A percentile compares a stretch with the other conserved stretches of the same genome.
Conservation (phyloP, 1,140 invertebrate species). For the Andricus grossulariae region DNA sequence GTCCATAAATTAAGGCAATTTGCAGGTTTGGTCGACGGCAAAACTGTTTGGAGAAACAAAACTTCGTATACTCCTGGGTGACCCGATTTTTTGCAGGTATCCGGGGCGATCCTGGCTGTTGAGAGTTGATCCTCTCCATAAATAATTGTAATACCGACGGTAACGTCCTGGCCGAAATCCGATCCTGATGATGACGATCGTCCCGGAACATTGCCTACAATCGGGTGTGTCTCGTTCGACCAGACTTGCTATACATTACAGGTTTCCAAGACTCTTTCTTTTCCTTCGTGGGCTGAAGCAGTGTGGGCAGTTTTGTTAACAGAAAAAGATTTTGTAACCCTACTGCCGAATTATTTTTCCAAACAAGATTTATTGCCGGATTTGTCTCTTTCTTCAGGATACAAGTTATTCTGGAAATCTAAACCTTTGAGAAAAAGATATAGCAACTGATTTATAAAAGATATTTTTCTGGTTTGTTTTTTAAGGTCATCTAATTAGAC, state of each 20-base stretch:
- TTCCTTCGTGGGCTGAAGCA: neutral
- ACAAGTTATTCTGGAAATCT: too few relatives aligned
- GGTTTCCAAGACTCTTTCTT: too few relatives aligned
- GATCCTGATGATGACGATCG: constrained; percentile 36
- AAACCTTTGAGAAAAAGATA: neutral
- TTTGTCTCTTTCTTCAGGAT: too few relatives aligned
- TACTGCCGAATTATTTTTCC: neutral
- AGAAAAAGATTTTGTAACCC: neutral
- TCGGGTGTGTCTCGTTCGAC: too few relatives aligned
- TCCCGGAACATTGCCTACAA: constrained; percentile 34
- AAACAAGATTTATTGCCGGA: neutral
- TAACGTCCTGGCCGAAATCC: constrained; percentile 43
- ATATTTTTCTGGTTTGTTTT: too few relatives aligned
- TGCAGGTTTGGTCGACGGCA: neutral
- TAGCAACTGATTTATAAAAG: neutral
- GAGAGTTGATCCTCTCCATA: constrained; percentile 34
- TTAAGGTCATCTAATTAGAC: too few relatives aligned
- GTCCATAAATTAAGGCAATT: constrained; percentile 22
- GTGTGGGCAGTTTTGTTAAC: neutral
- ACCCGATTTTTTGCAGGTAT: neutral
- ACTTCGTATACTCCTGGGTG: neutral
- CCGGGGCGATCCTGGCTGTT: neutral
- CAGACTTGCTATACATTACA: too few relatives aligned
- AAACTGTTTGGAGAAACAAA: neutral
- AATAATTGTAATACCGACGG: constrained; percentile 43